Percentiles rank a stretch among this genome's conserved stretches.
Evolutionary conservation across 2,797 vertebrate genomes (phyloP).

Genomic region (Acipenser transmontanus): DNA sequence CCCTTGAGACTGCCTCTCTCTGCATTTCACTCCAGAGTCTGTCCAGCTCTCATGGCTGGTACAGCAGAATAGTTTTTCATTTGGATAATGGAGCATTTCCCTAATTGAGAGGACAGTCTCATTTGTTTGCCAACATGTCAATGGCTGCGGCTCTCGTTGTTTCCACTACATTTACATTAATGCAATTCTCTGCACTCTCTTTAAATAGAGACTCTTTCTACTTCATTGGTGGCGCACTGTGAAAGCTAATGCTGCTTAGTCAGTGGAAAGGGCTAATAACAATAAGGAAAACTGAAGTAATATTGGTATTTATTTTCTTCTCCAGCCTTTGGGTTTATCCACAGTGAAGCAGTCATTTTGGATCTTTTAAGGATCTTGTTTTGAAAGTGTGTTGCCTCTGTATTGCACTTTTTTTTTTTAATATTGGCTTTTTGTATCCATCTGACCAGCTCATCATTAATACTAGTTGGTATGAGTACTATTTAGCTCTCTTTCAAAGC

Average conservation of each 20-base stretch:
- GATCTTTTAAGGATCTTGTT: too few relatives aligned
- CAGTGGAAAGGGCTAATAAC: conserved; percentile 44
- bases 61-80: conserved; percentile 41
- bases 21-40: conserved; percentile 20
- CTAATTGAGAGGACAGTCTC: conserved; percentile 44
- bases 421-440: too few relatives aligned
- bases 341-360: too few relatives aligned
- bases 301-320: conserved; percentile 21
- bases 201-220: conserved; percentile 36
- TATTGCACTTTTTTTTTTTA: too few relatives aligned
- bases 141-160: conserved; percentile 42
- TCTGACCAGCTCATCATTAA: too few relatives aligned
- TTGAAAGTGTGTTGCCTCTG: too few relatives aligned
- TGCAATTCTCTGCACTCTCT: conserved; percentile 43
- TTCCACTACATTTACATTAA: conserved; percentile 51
- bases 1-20: conserved; percentile 8
- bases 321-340: not conserved
- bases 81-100: conserved; percentile 47
- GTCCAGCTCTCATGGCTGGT: conserved; percentile 26
- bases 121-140: conserved; percentile 49
- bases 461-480: too few relatives aligned
- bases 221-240: conserved; percentile 31
- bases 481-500: too few relatives aligned
- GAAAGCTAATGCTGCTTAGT: conserved; percentile 43
- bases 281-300: conserved; percentile 29